Evolutionary conservation across 2,888 invertebrate genomes (phyloP).

Genomic region (Caenorhabditis japonica): DNA sequence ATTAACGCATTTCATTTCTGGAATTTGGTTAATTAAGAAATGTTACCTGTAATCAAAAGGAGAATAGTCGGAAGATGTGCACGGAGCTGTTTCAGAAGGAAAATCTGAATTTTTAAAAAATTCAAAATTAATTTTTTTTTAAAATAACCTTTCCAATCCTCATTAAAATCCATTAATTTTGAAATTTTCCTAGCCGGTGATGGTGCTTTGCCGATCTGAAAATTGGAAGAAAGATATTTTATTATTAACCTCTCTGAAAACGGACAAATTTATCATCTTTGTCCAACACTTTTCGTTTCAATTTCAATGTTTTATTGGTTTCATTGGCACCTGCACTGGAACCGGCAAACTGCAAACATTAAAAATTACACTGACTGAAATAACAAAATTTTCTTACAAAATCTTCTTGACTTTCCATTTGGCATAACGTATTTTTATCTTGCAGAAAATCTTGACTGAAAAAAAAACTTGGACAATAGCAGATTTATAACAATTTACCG

Average conservation of each 20-base stretch:
- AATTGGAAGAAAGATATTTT: background rate
- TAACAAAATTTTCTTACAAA: background rate
- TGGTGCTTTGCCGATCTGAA: background rate
- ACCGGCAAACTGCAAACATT: background rate
- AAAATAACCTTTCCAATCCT: background rate
- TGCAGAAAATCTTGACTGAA: too few species aligned
- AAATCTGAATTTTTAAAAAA: background rate
- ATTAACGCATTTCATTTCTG: background rate
- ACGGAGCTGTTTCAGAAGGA: background rate
- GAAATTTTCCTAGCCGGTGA: background rate
- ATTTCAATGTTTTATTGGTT: too few species aligned
- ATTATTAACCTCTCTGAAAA: background rate
- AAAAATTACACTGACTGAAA: background rate
- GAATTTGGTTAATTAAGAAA: background rate
- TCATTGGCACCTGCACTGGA: too few species aligned
- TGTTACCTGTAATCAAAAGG: conserved; percentile 28
- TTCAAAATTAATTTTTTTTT: background rate
- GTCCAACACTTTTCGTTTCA: too few species aligned
- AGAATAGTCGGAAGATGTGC: conserved; percentile 9
- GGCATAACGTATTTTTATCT: background rate
- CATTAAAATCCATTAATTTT: too few species aligned
- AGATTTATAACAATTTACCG: background rate
- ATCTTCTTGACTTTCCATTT: background rate
- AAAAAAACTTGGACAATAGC: too few species aligned
- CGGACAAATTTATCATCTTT: background rate